Conservation (phyloP, 1,140 invertebrate genomes). For the Zaprionus camerounensis region DNA sequence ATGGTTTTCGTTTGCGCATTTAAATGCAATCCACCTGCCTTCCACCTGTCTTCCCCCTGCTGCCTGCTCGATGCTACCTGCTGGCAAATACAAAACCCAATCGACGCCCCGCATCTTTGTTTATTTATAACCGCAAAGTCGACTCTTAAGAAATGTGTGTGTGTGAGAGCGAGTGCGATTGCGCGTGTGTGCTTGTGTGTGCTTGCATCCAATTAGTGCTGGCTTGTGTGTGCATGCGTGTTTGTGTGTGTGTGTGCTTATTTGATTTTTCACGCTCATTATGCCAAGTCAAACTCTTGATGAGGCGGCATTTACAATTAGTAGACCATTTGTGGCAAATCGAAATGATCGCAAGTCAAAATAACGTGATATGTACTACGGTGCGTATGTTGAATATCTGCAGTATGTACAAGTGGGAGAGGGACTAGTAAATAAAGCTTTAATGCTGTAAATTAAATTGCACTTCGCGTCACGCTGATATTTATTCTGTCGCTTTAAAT, state of each 20-base stretch:
- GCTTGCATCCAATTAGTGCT: slow-evolving; percentile 52
- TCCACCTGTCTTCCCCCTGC: not conserved
- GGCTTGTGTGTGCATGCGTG: slow-evolving; percentile 21
- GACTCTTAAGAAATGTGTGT: slow-evolving; percentile 47
- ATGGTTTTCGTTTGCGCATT: slow-evolving; percentile 82
- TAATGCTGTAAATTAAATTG: slow-evolving; percentile 45
- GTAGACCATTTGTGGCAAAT: slow-evolving; percentile 27
- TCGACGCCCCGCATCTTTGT: slow-evolving; percentile 58
- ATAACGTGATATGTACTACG: slow-evolving; percentile 18
- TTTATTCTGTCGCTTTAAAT: slow-evolving; percentile 65
- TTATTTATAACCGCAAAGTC: slow-evolving; percentile 55
- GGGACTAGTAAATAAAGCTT: slow-evolving; percentile 27
- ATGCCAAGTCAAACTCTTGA: slow-evolving; percentile 50
- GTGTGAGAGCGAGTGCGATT: not conserved
- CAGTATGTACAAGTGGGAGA: slow-evolving; percentile 22
- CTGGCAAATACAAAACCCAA: slow-evolving; percentile 41
- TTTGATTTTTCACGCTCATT: slow-evolving; percentile 64
- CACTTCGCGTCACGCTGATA: slow-evolving; percentile 21
- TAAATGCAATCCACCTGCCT: slow-evolving; percentile 67
- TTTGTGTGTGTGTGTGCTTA: slow-evolving; percentile 2
- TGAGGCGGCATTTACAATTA: slow-evolving; percentile 39
- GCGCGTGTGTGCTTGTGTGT: slow-evolving; percentile 7
- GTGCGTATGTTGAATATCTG: slow-evolving; percentile 51
- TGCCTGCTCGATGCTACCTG: slow-evolving; percentile 7
- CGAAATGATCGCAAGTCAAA: slow-evolving; percentile 19